Evolutionary conservation across 2,888 invertebrate genomes (phyloP), one percentile per base, ranked within the genome.

Genomic region (Pyrgus malvae): DNA sequence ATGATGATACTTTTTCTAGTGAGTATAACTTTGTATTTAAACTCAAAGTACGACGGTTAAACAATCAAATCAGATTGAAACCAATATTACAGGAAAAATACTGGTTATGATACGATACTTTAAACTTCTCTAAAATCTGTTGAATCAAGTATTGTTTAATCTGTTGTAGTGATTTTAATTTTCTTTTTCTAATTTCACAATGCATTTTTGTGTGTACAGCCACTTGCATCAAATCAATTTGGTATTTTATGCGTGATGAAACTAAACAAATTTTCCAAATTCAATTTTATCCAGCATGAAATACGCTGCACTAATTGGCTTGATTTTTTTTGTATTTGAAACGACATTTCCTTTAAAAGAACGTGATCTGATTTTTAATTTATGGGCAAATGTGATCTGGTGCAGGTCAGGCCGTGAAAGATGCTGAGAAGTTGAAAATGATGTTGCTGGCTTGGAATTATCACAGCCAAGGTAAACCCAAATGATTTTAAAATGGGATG

Each of bases 381-480:
- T 45, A 48, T 54, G 46, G 45, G 80, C 76, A 69, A 76, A 85
- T 88, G 80, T 89, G 89, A 89, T 87, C 85, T 89, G 90, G 83
- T 90, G 90, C 90, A 90, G 90, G 90, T 89, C 87, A 89, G 76
- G 88, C 76, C 91, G 92, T 94, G 93, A 95, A 95, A 93, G 95
- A 96, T 83, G 95, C 95, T 74, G 95, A 96, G 91, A 95, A 95
- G 91, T 92, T 96, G 91, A 95, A 95, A 92, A 92, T 95, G 91
- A 95, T 96, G 95, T 93, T 96, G 88, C 93, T 95, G 80, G 95
- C 95, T 78, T 96, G 95, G 95, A 95, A 95, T 93, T 95, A 95
- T 91, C 95, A 95, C 91, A 94, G 94, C 91, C 95, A 92, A 93
- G 92, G 92, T 92, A 92, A 91, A 61, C 61, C 66, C 44, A 51